Evolutionary conservation across 2,113 vertebrate species (phyloP), one percentile per base, ranked within the genome.

Genomic region (Phycodurus eques): DNA sequence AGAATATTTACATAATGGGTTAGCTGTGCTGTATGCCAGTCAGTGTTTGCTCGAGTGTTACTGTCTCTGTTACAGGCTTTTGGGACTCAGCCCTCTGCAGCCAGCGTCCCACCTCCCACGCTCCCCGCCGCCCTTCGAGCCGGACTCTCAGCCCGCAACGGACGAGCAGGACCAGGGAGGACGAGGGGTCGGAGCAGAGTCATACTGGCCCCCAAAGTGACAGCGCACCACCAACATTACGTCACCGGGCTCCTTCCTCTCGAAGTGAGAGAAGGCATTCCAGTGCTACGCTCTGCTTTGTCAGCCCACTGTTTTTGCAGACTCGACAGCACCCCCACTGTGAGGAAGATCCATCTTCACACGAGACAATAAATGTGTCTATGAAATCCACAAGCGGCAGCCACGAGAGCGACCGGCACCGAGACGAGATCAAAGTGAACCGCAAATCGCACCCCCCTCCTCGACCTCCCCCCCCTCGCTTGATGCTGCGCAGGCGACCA

Each of bases 261-360:
- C 90, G 92, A 71, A 88, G 92, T 86, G 93, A 95, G 88, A 93
- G 92, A 42, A 89, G 93, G 89, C 93, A 93, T 84, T 93, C 93
- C 89, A 94, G 93, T 17, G 92, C 93, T 75, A 94, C 96, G 0
- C 88, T 97, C 83, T 98, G 96, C 86, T 96, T 97, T n/a, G 92
- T 96, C 80, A 96, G 95, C 87, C 96, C 97, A 1, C 93, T 96
- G 56, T 98, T 97, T 84, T 91, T 96, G 72, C 96, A 98, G 92
- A 94, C 95, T 47, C 95, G 51, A 19, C 77, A 94, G 72, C 91
- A 35, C 43, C 71, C 6, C 44, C 67, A 20, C 71, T 27, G 27
- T 1, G 69, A 92, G 84, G 92, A 72, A 49, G 2, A 44, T 19
- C 42, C 35, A 0, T 33, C 47, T 2, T 46, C 70, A 0, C 10